phyloP scores from a whole-genome alignment of 2,797 vertebrate genomes.

The Microtus obscurus region DNA sequence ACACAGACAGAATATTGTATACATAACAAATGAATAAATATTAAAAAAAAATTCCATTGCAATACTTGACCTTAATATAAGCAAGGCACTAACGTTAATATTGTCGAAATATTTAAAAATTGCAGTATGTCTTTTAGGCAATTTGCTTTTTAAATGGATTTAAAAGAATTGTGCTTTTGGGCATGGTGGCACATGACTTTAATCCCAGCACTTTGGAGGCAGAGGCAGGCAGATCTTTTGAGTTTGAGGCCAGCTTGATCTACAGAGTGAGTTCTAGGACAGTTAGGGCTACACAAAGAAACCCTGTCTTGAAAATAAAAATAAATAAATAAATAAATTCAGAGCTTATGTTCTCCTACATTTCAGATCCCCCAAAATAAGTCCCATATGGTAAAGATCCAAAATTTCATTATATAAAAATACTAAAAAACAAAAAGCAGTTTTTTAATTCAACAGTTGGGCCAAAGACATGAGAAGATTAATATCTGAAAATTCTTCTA shows the following conservation, averaged over 20 bases:
- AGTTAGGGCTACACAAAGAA: not conserved
- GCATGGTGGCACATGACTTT: not conserved
- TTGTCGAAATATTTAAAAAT: slow-evolving; percentile 8
- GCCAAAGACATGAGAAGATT: slow-evolving; percentile 35
- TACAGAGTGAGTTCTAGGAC: not conserved
- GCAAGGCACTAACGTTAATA: slow-evolving; percentile 14
- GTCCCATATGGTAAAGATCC: not conserved
- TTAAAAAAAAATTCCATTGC: slow-evolving; percentile 58
- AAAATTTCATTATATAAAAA: slow-evolving; percentile 45
- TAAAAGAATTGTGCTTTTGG: not conserved
- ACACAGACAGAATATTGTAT: too few relatives aligned
- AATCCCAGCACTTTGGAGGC: not conserved
- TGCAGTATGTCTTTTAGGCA: slow-evolving; percentile 27
- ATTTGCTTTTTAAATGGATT: slow-evolving; percentile 55
- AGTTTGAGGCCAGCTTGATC: not conserved
- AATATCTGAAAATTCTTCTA: slow-evolving; percentile 41
- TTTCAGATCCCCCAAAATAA: slow-evolving; percentile 60
- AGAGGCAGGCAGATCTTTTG: not conserved
- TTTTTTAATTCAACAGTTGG: slow-evolving; percentile 33
- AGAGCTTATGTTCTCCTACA: not conserved
- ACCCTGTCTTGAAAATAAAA: not conserved
- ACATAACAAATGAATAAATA: too few relatives aligned
- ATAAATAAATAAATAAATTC: not conserved
- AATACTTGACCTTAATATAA: slow-evolving; percentile 53
- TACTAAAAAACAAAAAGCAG: slow-evolving; percentile 40